These are phyloP conservation scores for Pharmacophagus antenor DNA, from an alignment of 2,888 invertebrate species.

Conservation along the genomic window DNA sequence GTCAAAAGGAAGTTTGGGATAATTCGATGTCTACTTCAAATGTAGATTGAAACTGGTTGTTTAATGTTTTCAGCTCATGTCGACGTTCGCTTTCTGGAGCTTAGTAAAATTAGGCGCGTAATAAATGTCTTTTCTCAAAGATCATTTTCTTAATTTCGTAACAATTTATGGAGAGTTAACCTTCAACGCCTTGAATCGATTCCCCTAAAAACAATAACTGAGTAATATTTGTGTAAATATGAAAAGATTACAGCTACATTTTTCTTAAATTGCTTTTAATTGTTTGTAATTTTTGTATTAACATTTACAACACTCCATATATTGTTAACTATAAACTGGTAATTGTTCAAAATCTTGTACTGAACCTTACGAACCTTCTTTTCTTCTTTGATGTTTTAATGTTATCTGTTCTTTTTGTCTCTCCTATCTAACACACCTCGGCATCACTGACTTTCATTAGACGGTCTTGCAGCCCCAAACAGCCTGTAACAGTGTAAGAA, in stretches of 20 bases:
- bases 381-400: conserved; percentile 69
- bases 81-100: conserved; percentile 76
- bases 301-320: conserved; percentile 46
- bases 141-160: conserved; percentile 57
- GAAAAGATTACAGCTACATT: too few species aligned
- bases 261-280: background rate
- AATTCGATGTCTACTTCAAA: conserved; percentile 36
- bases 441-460: conserved; percentile 57
- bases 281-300: background rate
- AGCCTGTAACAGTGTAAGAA: conserved; percentile 47
- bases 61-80: conserved; percentile 73
- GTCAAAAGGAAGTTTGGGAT: conserved; percentile 4
- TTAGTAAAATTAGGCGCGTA: conserved; percentile 80
- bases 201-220: too few species aligned
- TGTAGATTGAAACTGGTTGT: conserved; percentile 73
- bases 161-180: conserved; percentile 53
- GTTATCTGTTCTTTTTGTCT: conserved; percentile 65
- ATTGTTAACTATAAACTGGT: conserved; percentile 50
- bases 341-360: conserved; percentile 44
- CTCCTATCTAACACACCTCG: conserved; percentile 55
- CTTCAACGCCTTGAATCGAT: background rate
- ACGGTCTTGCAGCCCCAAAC: conserved; percentile 48
- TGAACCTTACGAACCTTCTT: conserved; percentile 56
- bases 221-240: too few species aligned
- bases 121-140: conserved; percentile 76